A percentile compares a stretch with the other conserved stretches of the same genome.
Conservation (phyloP, 1,140 invertebrate genomes). For the Macrotrachela quadricornifera region DNA sequence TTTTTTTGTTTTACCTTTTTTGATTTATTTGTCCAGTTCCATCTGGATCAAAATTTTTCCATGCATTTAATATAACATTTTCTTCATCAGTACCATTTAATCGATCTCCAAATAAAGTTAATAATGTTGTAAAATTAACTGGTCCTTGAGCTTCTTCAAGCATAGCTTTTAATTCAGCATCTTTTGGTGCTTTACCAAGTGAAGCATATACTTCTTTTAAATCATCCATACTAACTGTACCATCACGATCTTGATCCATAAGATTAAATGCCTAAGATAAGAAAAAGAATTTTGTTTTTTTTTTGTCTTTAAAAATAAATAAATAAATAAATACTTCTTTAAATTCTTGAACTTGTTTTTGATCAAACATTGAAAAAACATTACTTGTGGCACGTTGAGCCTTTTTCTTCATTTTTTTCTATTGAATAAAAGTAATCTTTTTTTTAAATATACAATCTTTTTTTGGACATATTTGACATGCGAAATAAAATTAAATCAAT, state of each 20-base stretch:
- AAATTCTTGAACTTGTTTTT: constrained; percentile 42
- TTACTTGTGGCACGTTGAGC: constrained; percentile 24
- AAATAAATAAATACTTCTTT: constrained; percentile 32
- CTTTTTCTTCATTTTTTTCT: constrained; percentile 11
- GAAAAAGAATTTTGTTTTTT: too few species aligned
- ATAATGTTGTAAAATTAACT: constrained; percentile 79
- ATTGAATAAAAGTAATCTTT: background rate
- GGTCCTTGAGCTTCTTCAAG: constrained; percentile 65
- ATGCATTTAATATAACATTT: constrained; percentile 73
- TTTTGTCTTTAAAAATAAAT: too few species aligned
- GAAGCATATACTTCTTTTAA: constrained; percentile 9
- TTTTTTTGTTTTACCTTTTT: constrained; percentile 28
- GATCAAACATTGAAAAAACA: constrained; percentile 24
- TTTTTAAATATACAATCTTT: too few species aligned
- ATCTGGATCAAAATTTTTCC: constrained; percentile 70
- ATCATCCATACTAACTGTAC: constrained; percentile 9
- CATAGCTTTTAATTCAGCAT: constrained; percentile 77
- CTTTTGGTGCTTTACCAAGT: constrained; percentile 29
- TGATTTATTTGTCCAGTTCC: constrained; percentile 32
- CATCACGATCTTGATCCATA: constrained; percentile 12
- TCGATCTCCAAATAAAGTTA: constrained; percentile 61
- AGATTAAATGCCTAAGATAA: constrained; percentile 9
- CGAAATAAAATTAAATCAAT: too few species aligned
- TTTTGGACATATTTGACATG: too few species aligned
- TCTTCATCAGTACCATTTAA: constrained; percentile 52